phyloP scores from a whole-genome alignment of 2,797 vertebrate species.

The Xenops minutus region DNA sequence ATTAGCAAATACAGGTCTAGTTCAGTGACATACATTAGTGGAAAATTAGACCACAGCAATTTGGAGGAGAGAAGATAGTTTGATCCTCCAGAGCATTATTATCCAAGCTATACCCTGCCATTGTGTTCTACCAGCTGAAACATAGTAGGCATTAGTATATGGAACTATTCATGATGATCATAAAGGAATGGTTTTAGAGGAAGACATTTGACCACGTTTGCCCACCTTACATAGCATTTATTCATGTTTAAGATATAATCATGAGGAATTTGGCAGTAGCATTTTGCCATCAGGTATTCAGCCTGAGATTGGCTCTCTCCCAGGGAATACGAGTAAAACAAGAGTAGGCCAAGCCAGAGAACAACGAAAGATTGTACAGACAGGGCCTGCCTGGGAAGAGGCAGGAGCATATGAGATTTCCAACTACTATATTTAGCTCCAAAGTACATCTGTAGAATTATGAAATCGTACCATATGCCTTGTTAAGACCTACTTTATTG shows the following conservation, averaged over 20 bases:
- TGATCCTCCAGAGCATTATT: neutral
- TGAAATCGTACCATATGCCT: fast-evolving
- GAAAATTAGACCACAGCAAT: neutral
- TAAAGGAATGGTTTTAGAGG: neutral
- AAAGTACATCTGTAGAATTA: neutral
- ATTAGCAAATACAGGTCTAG: neutral
- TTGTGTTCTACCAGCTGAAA: neutral
- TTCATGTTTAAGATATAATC: neutral
- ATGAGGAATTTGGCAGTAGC: neutral
- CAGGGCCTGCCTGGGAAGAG: neutral
- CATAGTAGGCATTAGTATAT: neutral
- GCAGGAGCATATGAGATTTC: neutral
- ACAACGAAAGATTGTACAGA: neutral
- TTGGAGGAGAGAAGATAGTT: neutral
- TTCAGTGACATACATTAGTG: neutral
- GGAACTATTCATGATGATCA: neutral
- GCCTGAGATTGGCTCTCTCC: neutral
- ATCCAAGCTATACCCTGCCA: neutral
- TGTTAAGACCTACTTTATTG: neutral
- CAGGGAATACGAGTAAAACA: neutral
- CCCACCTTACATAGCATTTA: neutral
- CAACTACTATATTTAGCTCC: neutral
- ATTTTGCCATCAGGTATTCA: conserved; percentile 8
- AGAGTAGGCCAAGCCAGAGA: neutral
- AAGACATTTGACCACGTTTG: neutral